Evolutionary conservation across 2,113 vertebrate species (phyloP).

Genomic region (Triplophysa tibetana): DNA sequence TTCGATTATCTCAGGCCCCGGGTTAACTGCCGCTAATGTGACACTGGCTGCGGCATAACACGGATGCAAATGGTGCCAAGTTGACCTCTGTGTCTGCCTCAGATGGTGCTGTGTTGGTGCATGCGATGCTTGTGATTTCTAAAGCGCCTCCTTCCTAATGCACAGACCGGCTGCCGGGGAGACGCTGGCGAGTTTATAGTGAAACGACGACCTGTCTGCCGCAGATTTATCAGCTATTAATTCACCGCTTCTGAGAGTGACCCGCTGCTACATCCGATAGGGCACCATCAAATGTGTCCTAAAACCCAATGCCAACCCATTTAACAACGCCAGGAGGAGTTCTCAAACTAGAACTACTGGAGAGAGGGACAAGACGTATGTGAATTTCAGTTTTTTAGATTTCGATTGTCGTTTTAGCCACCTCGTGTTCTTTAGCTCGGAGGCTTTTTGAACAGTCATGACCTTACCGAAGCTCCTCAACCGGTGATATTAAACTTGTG

Average conservation of each 20-base stretch:
- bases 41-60: constrained; percentile 9
- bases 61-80: constrained; percentile 25
- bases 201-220: background rate
- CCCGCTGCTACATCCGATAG: background rate
- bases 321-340: background rate
- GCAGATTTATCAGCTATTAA: constrained; percentile 14
- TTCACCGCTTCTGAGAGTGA: constrained; percentile 2
- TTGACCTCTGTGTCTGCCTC: constrained; percentile 12
- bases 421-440: background rate
- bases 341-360: background rate
- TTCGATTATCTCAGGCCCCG: constrained; percentile 24
- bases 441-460: background rate
- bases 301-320: background rate
- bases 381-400: background rate
- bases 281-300: background rate
- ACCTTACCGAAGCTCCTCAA: background rate
- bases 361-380: background rate
- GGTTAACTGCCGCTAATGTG: constrained; percentile 34
- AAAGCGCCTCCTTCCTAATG: constrained; percentile 1
- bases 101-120: constrained; percentile 26
- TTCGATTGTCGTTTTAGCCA: background rate
- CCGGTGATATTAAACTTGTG: background rate
- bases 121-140: constrained; percentile 38
- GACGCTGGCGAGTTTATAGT: background rate
- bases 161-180: background rate